Conservation (phyloP, 2,797 vertebrate genomes). For the Karalla daura region DNA sequence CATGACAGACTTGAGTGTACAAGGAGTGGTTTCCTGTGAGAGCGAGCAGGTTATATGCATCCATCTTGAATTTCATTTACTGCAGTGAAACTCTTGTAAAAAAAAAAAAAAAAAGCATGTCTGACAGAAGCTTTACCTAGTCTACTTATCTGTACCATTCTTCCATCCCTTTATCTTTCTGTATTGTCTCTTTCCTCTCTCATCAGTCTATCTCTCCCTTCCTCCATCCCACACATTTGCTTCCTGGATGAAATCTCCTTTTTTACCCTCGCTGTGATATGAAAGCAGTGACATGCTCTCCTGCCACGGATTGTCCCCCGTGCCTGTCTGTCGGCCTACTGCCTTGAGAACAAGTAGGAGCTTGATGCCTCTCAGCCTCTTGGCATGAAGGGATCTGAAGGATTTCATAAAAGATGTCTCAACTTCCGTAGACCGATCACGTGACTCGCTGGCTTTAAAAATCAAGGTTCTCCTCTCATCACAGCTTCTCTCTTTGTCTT, state of each 20-base stretch:
- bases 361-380: too few species aligned
- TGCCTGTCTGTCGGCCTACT: too few species aligned
- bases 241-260: background rate
- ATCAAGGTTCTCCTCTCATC: constrained; percentile 9
- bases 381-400: background rate
- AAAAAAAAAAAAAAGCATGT: too few species aligned
- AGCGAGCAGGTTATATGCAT: too few species aligned
- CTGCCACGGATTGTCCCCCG: background rate
- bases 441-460: constrained; percentile 38
- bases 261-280: background rate
- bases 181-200: background rate
- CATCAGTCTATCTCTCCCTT: background rate
- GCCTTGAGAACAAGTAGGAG: too few species aligned
- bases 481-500: constrained; percentile 34
- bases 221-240: background rate
- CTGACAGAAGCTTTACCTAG: too few species aligned
- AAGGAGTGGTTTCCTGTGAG: too few species aligned
- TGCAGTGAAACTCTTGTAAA: too few species aligned
- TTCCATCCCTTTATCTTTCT: background rate
- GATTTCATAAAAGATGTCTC: constrained; percentile 12
- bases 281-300: background rate
- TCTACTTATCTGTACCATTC: background rate
- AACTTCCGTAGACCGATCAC: constrained; percentile 32
- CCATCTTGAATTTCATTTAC: background rate
- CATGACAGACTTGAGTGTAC: background rate